Evolutionary conservation across 2,888 invertebrate species (phyloP).

Genomic region (Pyrrhopygopsis socrates): DNA sequence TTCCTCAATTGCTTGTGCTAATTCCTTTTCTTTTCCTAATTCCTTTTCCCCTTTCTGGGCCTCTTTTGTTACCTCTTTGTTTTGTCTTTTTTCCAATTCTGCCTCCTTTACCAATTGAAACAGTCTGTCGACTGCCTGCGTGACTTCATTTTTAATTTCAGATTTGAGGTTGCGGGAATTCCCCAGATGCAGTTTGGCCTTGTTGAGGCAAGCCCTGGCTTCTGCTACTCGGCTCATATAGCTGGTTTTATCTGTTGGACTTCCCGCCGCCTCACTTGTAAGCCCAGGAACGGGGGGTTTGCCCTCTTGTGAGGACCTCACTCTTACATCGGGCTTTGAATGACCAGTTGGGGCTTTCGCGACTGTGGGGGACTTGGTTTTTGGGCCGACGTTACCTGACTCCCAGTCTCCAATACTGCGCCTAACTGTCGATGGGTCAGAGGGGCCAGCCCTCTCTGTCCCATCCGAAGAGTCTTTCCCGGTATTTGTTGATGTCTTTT

Average conservation of each 20-base stretch:
- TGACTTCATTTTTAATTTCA: constrained; percentile 16
- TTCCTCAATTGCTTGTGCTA: background rate
- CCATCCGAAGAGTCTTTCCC: background rate
- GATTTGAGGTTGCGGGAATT: constrained; percentile 19
- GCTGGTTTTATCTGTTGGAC: no score
- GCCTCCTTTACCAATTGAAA: constrained; percentile 30
- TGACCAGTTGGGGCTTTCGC: background rate
- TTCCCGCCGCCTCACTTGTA: no score
- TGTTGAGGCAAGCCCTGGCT: constrained; percentile 22
- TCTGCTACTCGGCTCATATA: constrained; percentile 13
- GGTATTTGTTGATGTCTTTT: background rate
- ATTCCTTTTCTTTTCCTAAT: background rate
- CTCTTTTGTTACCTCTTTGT: background rate
- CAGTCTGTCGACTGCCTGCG: constrained; percentile 5
- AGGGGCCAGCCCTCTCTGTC: background rate
- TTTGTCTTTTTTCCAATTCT: background rate
- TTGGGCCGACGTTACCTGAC: background rate
- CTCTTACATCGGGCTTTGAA: background rate
- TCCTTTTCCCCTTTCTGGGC: background rate
- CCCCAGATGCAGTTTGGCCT: constrained; percentile 14
- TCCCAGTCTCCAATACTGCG: background rate
- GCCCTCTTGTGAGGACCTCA: no score
- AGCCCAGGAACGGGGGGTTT: no score
- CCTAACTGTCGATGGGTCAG: background rate
- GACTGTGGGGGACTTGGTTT: background rate